Evolutionary conservation across 2,113 vertebrate species (phyloP).

Genomic region (Cavia porcellus): DNA sequence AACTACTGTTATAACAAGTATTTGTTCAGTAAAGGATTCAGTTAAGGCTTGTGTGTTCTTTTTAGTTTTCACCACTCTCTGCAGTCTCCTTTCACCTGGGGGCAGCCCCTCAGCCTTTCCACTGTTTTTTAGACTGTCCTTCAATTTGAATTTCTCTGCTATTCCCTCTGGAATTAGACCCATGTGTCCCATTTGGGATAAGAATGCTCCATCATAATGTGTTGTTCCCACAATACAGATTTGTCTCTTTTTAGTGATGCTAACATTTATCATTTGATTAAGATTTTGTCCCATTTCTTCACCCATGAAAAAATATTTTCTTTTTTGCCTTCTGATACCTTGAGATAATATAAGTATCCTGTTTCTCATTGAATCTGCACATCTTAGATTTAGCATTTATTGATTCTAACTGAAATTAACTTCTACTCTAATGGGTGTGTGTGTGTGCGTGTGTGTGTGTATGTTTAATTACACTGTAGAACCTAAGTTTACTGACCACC

Average conservation of each 20-base stretch:
- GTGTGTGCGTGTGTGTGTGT: neutral
- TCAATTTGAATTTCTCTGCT: neutral
- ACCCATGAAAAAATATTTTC: neutral
- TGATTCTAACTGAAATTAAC: slow-evolving; percentile 7
- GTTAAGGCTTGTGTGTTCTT: neutral
- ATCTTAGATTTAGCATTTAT: neutral
- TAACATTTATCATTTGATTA: neutral
- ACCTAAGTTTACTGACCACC: slow-evolving; percentile 17
- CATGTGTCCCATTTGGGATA: neutral
- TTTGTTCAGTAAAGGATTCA: neutral
- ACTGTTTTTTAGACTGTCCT: neutral
- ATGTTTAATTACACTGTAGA: neutral
- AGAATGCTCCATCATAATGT: neutral
- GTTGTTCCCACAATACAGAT: neutral
- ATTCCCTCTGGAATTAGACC: neutral
- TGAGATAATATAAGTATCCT: slow-evolving; percentile 1
- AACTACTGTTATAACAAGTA: slow-evolving; percentile 12
- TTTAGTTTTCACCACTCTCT: neutral
- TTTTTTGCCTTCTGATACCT: slow-evolving; percentile 46
- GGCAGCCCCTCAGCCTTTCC: neutral
- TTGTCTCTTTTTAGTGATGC: neutral
- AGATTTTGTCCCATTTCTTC: neutral
- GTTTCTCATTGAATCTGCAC: neutral
- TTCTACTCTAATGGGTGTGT: neutral
- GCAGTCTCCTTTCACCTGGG: neutral